Evolutionary conservation across 1,140 invertebrate genomes (phyloP), one percentile per base, ranked within the genome.

Genomic region (Drosophila bocki): DNA sequence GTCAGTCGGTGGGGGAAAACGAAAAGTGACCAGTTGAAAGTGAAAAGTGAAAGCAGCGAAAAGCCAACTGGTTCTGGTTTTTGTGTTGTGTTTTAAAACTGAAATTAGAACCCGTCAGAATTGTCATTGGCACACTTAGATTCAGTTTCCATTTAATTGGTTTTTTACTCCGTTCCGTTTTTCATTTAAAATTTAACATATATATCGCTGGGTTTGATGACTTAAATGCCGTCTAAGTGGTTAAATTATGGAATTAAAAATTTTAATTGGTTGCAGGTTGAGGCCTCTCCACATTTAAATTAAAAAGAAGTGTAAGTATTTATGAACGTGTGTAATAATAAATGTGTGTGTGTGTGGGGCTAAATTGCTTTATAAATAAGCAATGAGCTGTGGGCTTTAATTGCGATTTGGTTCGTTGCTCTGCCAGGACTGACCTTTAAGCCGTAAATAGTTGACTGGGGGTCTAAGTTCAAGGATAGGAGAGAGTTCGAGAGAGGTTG

Each of bases 91-190:
- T 82, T 74, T 59, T 72, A 42, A 65, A 76, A 79, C 67, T 35
- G 56, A 60, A 74, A 74, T 74, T 74, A 72, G 53, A 80, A 41
- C 63, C 48, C 6, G 42, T 26, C 62, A 39, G 70, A 62, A 75
- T 57, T 59, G 60, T 60, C 47, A 69, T 59, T 77, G 53, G 51
- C 76, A 68, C 58, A 72, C 76, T 80, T 81, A 51, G 71, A 72
- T 84, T 57, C 74, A 17, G 51, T 68, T 74, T 48, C 60, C 29
- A 59, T 75, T 80, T 62, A 70, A 80, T 68, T 74, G 57, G 44
- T 9, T 61, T 32, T 32, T 48, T 67, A 26, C 3, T 29, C 9
- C 19, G 3, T 9, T 4, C 3, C 48, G 45, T 15, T 41, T 64
- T 58, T 51, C n/a, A 7, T 19, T 15, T 29, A 11, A 26, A 57